These are phyloP conservation scores for Leucoraja ocellata DNA, from an alignment of 2,797 vertebrate species.

Conservation along the genomic window DNA sequence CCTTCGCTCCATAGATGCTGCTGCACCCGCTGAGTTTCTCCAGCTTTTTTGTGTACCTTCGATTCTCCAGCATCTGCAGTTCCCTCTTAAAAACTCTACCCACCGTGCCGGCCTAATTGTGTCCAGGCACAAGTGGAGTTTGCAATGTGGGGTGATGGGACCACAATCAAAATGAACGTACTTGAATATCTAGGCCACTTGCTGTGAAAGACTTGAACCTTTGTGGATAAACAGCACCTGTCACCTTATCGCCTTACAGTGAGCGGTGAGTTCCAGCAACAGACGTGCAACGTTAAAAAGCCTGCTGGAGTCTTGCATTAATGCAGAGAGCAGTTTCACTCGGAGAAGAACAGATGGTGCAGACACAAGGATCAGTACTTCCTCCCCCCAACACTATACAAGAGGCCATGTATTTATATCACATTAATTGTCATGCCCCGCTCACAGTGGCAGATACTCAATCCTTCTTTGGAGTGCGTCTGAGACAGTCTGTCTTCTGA, in stretches of 20 bases:
- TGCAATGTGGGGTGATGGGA: too few relatives aligned
- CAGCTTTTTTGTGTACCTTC: too few relatives aligned
- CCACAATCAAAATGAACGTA: too few relatives aligned
- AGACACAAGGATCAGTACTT: not conserved
- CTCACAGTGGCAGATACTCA: not conserved
- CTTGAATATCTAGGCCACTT: not conserved
- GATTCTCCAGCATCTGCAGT: too few relatives aligned
- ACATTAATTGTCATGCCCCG: not conserved
- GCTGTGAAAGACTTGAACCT: not conserved
- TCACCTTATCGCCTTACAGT: not conserved
- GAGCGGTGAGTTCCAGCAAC: not conserved
- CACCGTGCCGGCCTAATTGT: too few relatives aligned
- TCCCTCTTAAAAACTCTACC: too few relatives aligned
- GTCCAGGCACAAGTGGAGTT: too few relatives aligned
- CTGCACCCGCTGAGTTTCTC: too few relatives aligned
- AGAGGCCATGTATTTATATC: not conserved
- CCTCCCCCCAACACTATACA: not conserved
- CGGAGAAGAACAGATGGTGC: constrained; percentile 22
- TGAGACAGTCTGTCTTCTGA: not conserved
- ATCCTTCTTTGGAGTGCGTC: constrained; percentile 5
- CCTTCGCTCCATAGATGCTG: too few relatives aligned
- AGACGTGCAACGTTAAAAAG: not conserved
- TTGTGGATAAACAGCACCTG: not conserved
- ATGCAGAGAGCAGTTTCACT: not conserved
- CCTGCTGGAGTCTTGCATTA: not conserved